phyloP scores from a whole-genome alignment of 2,888 invertebrate species.

The Glyphotaelius pellucidus region DNA sequence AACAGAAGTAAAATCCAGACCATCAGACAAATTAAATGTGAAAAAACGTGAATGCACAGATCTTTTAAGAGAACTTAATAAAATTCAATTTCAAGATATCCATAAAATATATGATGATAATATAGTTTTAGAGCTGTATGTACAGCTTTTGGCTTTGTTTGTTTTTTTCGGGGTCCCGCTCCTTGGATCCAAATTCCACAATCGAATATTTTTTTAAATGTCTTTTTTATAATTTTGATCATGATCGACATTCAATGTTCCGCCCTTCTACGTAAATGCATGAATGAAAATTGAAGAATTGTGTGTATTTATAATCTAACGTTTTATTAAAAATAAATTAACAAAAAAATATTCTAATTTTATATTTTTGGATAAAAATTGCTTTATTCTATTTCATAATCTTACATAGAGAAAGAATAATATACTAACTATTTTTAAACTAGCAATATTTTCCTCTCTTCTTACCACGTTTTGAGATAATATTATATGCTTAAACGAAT shows the following conservation, averaged over 20 bases:
- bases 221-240: not conserved
- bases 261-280: slow-evolving; percentile 2
- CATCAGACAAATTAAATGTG: not conserved
- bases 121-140: not conserved
- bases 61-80: not conserved
- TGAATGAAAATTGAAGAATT: not conserved
- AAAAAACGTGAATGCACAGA: not conserved
- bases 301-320: slow-evolving; percentile 2
- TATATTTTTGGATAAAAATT: slow-evolving; percentile 60
- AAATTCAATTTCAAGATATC: not conserved
- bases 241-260: not conserved
- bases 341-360: slow-evolving; percentile 52
- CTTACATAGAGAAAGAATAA: not conserved
- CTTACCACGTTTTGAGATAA: not conserved
- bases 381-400: not conserved
- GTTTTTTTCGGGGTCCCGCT: no score
- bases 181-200: not conserved
- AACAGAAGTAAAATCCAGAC: not conserved
- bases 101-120: not conserved
- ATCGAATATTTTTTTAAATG: not conserved
- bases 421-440: not conserved
- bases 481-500: not conserved
- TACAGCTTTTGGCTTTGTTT: no score
- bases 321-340: slow-evolving; percentile 24
- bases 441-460: not conserved